Evolutionary conservation across 2,888 invertebrate species (phyloP).

Genomic region (Aleiodes leptofemur): DNA sequence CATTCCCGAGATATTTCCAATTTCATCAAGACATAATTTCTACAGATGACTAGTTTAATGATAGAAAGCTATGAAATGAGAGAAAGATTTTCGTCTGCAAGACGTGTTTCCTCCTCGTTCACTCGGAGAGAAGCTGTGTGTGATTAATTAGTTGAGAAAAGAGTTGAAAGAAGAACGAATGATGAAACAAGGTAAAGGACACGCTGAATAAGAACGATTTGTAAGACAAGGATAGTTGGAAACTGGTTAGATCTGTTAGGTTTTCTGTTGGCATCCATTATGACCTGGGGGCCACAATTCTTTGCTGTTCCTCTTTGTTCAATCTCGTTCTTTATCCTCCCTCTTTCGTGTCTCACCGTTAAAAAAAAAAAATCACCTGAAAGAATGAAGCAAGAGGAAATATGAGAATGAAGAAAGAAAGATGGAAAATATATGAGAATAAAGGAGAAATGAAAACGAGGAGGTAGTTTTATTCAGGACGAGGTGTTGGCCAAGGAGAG

Average conservation of each 20-base stretch:
- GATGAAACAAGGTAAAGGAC: constrained; percentile 29
- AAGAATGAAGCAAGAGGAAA: constrained; percentile 4
- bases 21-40: not conserved
- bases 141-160: constrained; percentile 57
- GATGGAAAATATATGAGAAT: not conserved
- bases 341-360: constrained; percentile 16
- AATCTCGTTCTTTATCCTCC: constrained; percentile 19
- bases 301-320: constrained; percentile 27
- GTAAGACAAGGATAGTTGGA: constrained; percentile 27
- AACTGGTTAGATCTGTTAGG: constrained; percentile 35
- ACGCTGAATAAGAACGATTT: constrained; percentile 20
- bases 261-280: constrained; percentile 18
- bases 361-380: not conserved
- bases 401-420: not conserved
- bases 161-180: not conserved
- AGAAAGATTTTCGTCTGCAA: constrained; percentile 8
- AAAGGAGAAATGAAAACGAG: too few relatives aligned
- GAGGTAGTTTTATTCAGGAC: constrained; percentile 29
- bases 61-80: not conserved
- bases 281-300: not conserved
- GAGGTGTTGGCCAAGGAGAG: constrained; percentile 29
- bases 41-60: too few relatives aligned
- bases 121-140: constrained; percentile 31
- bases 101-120: constrained; percentile 21
- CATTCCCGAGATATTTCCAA: not conserved